Percentiles rank a stretch among this genome's conserved stretches.
Conservation (phyloP, 2,797 vertebrate species). For the Mus caroli region DNA sequence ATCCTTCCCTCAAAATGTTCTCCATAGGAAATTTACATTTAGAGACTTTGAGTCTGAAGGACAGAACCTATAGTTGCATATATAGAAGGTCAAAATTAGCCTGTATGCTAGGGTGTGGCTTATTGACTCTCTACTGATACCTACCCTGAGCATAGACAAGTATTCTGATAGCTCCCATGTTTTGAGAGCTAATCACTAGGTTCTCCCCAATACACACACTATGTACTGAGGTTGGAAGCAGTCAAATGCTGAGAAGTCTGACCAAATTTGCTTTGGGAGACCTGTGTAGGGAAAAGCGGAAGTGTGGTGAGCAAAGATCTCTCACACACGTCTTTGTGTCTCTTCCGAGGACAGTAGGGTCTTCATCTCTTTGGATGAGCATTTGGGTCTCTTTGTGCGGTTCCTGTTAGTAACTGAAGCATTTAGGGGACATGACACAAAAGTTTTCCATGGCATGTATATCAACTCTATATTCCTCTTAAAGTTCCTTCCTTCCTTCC, state of each 20-base stretch:
- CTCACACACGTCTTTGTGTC: not conserved
- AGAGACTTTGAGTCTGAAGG: not conserved
- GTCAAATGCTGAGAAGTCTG: not conserved
- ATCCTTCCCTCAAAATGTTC: conserved; percentile 1
- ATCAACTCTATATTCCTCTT: not conserved
- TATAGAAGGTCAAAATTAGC: not conserved
- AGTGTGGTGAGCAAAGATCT: not conserved
- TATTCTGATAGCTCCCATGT: not conserved
- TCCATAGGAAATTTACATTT: not conserved
- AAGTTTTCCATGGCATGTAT: not conserved
- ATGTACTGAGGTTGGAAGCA: not conserved
- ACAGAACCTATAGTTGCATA: not conserved
- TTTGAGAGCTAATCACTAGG: conserved; percentile 5
- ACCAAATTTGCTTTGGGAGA: conserved; percentile 19
- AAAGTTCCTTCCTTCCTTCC: not conserved
- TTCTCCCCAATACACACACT: not conserved
- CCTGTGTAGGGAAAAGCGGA: not conserved
- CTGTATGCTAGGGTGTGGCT: not conserved
- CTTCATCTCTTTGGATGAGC: not conserved
- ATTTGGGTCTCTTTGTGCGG: not conserved
- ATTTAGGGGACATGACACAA: not conserved
- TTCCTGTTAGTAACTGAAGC: not conserved
- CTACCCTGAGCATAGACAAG: not conserved
- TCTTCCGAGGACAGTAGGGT: not conserved
- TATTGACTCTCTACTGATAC: not conserved